Evolutionary conservation across 2,888 invertebrate species (phyloP), one percentile per base, ranked within the genome.

Genomic region (Meandrusa payeni): DNA sequence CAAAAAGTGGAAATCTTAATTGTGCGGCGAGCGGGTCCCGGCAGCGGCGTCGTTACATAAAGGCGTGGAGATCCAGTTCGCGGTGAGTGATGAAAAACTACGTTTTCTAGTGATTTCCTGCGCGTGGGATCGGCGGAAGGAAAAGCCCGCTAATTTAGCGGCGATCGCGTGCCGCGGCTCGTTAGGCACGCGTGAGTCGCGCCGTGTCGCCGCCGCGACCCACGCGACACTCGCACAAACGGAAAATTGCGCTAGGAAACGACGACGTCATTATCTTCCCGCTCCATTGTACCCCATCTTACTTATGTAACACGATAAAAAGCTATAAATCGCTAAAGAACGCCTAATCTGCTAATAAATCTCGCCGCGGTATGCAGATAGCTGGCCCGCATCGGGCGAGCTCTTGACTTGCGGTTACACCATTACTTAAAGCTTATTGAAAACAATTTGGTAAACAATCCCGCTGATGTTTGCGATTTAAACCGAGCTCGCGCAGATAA

Each of bases 1-100:
- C 80, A 87, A 86, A 86, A 85, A 86, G 83, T 86, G 77, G 78
- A 81, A 85, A 80, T 79, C 80, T 81, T 85, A 87, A 87, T 86
- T 86, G 82, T 81, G 54, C 69, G 54, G 71, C 65, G 61, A 63
- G 77, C 77, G 76, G 73, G 73, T 77, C 79, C 77, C 76, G 82
- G 76, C 72, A 68, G 67, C 72, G 67, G 66, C 53, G 63, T 70
- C 57, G 77, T 85, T 85, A 85, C 77, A 78, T 83, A 85, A 85
- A 85, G 71, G 71, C 72, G 72, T 59, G 70, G 69, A 76, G 69
- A 80, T 81, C 83, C 76, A 85, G 85, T 85, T 78, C 64, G 63
- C 57, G 66, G 72, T 64, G 59, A 61, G 76, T 62, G 69, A 72
- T 78, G 77, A 82, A 87, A 85, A 85, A 82, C 65, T 71, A 57